These are phyloP conservation scores for Syrphus vitripennis DNA, from an alignment of 2,888 invertebrate genomes.

Conservation along the genomic window DNA sequence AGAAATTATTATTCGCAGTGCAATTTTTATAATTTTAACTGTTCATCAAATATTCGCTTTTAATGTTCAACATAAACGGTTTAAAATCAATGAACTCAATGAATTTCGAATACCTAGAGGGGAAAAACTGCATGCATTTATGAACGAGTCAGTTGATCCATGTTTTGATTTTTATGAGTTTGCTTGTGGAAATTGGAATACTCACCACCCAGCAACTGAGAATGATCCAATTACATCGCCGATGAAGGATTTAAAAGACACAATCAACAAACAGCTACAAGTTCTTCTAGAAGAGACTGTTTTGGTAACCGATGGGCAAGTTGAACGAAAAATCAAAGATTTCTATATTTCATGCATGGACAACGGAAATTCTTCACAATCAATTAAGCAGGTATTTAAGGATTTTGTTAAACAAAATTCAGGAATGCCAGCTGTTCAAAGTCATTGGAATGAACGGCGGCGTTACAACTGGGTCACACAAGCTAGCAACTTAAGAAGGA, in stretches of 20 bases:
- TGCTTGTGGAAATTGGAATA: conserved; percentile 77
- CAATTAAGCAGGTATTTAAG: conserved; percentile 75
- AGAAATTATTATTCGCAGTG: not conserved
- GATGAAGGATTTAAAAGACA: conserved; percentile 73
- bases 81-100: conserved; percentile 18
- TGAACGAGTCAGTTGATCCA: conserved; percentile 75
- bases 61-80: not conserved
- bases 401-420: conserved; percentile 77
- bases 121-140: conserved; percentile 74
- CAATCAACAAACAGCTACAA: conserved; percentile 74
- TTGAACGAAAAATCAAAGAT: conserved; percentile 76
- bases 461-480: conserved; percentile 77
- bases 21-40: conserved; percentile 1
- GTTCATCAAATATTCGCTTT: conserved; percentile 21
- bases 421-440: conserved; percentile 75
- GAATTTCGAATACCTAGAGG: conserved; percentile 73
- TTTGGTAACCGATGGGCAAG: conserved; percentile 44
- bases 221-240: conserved; percentile 74
- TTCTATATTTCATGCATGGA: conserved; percentile 77
- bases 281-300: conserved; percentile 67
- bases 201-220: conserved; percentile 74
- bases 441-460: conserved; percentile 75
- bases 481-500: conserved; percentile 72
- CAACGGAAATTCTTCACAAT: conserved; percentile 71
- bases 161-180: conserved; percentile 78